phyloP scores from a whole-genome alignment of 2,888 invertebrate species.

The Linnaemya vulpina region DNA sequence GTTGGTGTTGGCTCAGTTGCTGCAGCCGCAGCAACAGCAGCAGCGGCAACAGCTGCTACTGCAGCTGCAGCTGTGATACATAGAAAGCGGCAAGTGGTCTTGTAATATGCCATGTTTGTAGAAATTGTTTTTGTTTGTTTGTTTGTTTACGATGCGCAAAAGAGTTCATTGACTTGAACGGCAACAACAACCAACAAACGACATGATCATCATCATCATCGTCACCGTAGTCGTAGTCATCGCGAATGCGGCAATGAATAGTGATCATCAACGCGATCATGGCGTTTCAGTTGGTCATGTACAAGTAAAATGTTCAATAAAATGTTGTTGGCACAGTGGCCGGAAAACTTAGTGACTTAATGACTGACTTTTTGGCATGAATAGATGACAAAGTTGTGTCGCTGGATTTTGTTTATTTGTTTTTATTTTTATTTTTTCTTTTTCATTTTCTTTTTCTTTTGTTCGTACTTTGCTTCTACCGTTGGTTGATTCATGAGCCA shows the following conservation, averaged over 20 bases:
- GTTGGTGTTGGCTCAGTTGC: conserved; percentile 22
- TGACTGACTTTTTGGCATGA: conserved; percentile 79
- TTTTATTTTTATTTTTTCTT: conserved; percentile 56
- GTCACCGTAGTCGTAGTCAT: conserved; percentile 3
- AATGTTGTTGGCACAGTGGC: conserved; percentile 79
- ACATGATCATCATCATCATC: conserved; percentile 3
- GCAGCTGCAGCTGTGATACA: conserved; percentile 47
- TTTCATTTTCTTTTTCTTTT: conserved; percentile 47
- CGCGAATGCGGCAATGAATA: conserved; percentile 14
- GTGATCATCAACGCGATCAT: conserved; percentile 27
- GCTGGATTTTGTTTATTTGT: conserved; percentile 57
- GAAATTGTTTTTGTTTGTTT: conserved; percentile 12
- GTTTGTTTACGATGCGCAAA: conserved; percentile 52
- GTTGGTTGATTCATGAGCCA: background rate
- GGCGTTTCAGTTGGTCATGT: conserved; percentile 47
- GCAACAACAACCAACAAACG: conserved; percentile 20
- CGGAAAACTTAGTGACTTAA: conserved; percentile 80
- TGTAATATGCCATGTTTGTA: conserved; percentile 67
- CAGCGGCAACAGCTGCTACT: background rate
- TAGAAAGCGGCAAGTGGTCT: conserved; percentile 63
- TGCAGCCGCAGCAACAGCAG: background rate
- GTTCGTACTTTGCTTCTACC: conserved; percentile 34
- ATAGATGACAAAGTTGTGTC: conserved; percentile 67
- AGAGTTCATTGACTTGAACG: conserved; percentile 67
- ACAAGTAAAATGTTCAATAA: conserved; percentile 55